phyloP scores from a whole-genome alignment of 2,113 vertebrate genomes.

The Oxyruncus cristatus region DNA sequence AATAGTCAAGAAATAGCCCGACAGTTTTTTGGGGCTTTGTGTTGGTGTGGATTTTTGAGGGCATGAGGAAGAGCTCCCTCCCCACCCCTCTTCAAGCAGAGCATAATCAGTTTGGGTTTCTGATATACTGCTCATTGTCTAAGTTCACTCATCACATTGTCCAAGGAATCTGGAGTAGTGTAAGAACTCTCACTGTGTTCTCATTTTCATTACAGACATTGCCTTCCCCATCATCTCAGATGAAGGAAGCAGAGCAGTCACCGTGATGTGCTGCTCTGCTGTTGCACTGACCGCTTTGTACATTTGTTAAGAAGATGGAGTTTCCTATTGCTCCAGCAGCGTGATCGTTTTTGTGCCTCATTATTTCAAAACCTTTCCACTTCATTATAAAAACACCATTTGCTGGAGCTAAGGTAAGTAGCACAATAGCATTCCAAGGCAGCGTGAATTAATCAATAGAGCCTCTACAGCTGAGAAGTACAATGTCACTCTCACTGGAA shows the following conservation, averaged over 20 bases:
- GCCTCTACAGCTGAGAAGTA: not conserved
- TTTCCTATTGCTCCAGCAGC: not conserved
- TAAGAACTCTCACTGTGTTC: not conserved
- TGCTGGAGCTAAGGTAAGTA: not conserved
- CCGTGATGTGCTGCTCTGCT: not conserved
- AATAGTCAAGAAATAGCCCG: not conserved
- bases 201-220: not conserved
- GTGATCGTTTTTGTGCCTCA: not conserved
- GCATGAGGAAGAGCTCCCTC: not conserved
- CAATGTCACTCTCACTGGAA: not conserved
- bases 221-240: not conserved
- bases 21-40: not conserved
- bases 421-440: not conserved
- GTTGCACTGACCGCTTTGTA: not conserved
- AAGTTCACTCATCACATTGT: not conserved
- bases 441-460: constrained; percentile 15
- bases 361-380: not conserved
- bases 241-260: not conserved
- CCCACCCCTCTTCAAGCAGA: not conserved
- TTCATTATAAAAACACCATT: constrained; percentile 27
- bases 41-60: not conserved
- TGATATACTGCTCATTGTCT: not conserved
- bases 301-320: not conserved
- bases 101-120: not conserved
- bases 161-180: not conserved